Percentiles rank a stretch among this genome's conserved stretches.
phyloP scores from a whole-genome alignment of 2,113 vertebrate species.

The Meleagris gallopavo region DNA sequence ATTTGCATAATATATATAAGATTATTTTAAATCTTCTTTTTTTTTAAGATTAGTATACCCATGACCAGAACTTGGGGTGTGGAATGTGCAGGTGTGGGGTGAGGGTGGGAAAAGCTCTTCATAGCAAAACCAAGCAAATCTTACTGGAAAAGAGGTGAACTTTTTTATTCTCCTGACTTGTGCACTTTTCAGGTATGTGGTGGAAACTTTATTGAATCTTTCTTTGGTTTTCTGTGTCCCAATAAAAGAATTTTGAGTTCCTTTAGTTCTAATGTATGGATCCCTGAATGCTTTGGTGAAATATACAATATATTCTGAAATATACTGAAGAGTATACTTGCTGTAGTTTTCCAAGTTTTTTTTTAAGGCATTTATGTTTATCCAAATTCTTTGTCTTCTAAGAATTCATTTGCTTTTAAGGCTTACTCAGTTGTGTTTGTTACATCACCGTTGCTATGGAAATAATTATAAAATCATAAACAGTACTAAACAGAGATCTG shows the following conservation, averaged over 20 bases:
- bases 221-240: not conserved
- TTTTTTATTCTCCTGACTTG: not conserved
- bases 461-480: conserved; percentile 25
- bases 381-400: not conserved
- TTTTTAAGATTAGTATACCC: not conserved
- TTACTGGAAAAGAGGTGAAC: not conserved
- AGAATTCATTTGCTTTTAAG: not conserved
- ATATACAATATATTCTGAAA: conserved; percentile 26
- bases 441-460: conserved; percentile 25
- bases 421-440: not conserved
- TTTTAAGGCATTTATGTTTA: conserved; percentile 6
- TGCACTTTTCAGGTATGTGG: not conserved
- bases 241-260: not conserved
- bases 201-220: not conserved
- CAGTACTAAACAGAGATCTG: conserved; percentile 10
- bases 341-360: not conserved
- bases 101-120: not conserved
- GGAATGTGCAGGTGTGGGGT: not conserved
- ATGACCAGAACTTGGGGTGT: not conserved
- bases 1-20: not conserved
- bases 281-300: not conserved
- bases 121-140: not conserved
- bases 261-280: not conserved
- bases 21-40: not conserved
- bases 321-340: not conserved